A percentile compares a stretch with the other conserved stretches of the same genome.
Conservation (phyloP, 2,888 invertebrate species). For the Pinctada fucata region DNA sequence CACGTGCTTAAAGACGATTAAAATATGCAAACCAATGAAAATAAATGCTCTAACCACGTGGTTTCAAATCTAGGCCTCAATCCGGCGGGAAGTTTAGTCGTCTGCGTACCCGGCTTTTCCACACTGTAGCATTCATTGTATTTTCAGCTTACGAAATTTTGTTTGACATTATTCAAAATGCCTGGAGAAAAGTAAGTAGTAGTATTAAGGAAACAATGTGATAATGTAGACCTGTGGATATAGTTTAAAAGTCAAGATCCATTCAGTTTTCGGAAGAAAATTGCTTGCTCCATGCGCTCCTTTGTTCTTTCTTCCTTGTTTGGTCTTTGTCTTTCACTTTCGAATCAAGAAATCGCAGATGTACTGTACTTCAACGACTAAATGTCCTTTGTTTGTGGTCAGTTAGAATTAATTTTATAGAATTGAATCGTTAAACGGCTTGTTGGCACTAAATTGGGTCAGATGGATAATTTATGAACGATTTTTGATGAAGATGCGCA, state of each 20-base stretch:
- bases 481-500: slow-evolving; percentile 1
- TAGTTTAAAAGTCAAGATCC: slow-evolving; percentile 1
- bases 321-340: slow-evolving; percentile 11
- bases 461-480: slow-evolving; percentile 27
- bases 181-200: slow-evolving; percentile 69
- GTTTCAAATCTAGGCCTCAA: slow-evolving; percentile 21
- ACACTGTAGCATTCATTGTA: no score
- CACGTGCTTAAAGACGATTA: slow-evolving; percentile 15
- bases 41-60: slow-evolving; percentile 37
- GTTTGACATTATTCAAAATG: slow-evolving; percentile 49
- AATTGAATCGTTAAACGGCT: not conserved
- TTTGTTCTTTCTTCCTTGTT: slow-evolving; percentile 23
- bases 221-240: no score
- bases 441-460: not conserved
- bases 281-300: slow-evolving; percentile 8
- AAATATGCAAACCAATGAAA: slow-evolving; percentile 36
- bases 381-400: slow-evolving; percentile 1
- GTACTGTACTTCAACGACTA: not conserved
- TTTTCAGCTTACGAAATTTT: no score
- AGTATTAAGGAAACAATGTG: not conserved
- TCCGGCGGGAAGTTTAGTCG: slow-evolving; percentile 69
- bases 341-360: not conserved
- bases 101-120: slow-evolving; percentile 51
- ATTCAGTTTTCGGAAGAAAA: slow-evolving; percentile 24
- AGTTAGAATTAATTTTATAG: not conserved